Percentiles rank a stretch among this genome's conserved stretches.
These are phyloP conservation scores for Amorpha juglandis DNA, from an alignment of 2,888 invertebrate genomes.

Conservation along the genomic window DNA sequence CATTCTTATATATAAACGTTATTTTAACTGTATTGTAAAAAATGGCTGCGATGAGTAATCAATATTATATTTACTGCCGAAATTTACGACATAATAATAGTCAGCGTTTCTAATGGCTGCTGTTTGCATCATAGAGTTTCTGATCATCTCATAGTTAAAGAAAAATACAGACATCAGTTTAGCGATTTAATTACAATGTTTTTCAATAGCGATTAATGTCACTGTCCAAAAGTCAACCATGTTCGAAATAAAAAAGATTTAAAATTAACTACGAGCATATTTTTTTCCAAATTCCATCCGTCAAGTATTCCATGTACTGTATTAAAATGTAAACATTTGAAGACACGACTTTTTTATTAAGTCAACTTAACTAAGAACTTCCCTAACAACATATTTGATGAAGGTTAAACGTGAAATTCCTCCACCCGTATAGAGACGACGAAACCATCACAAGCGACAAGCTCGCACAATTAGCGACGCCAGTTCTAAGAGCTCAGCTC, in stretches of 20 bases:
- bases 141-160: background rate
- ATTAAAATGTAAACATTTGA: too few species aligned
- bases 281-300: too few species aligned
- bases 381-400: background rate
- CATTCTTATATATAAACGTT: constrained; percentile 7
- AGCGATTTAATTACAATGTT: too few species aligned
- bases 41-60: background rate
- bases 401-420: background rate
- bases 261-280: too few species aligned
- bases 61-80: background rate
- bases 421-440: background rate
- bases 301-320: too few species aligned
- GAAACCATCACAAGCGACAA: background rate
- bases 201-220: too few species aligned
- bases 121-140: background rate
- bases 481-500: background rate
- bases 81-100: background rate
- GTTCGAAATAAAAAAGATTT: too few species aligned
- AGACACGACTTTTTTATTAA: too few species aligned
- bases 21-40: background rate
- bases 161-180: background rate
- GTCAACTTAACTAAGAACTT: too few species aligned
- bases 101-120: background rate
- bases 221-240: too few species aligned
- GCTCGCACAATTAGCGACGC: constrained; percentile 8